phyloP scores from a whole-genome alignment of 2,113 vertebrate genomes.

The Mystacornis crossleyi region DNA sequence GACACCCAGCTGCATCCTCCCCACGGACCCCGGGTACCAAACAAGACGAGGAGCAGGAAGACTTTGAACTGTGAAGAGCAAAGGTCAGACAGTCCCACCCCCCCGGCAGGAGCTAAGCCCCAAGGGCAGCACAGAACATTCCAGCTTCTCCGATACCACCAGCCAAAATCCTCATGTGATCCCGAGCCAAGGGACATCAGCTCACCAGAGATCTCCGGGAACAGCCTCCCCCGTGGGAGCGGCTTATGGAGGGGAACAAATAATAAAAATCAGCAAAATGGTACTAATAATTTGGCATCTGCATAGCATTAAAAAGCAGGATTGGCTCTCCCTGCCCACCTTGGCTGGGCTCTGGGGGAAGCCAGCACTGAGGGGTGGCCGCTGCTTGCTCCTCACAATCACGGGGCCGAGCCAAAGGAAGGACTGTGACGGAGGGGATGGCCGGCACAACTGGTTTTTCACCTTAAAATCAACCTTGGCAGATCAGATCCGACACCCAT shows the following conservation, averaged over 20 bases:
- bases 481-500: neutral
- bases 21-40: neutral
- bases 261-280: neutral
- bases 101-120: neutral
- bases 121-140: neutral
- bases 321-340: neutral
- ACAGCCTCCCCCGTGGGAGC: neutral
- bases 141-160: fast-evolving
- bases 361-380: fast-evolving
- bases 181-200: neutral
- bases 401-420: neutral
- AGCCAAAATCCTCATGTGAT: neutral
- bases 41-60: neutral
- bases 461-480: neutral
- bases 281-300: neutral
- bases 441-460: neutral
- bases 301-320: neutral
- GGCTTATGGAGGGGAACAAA: neutral
- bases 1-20: neutral
- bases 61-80: neutral
- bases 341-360: neutral
- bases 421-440: neutral
- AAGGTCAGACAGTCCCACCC: neutral
- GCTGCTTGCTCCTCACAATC: neutral
- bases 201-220: neutral